A percentile compares a stretch with the other conserved stretches of the same genome.
These are phyloP conservation scores for Oasisia sp. DNA, from an alignment of 2,888 invertebrate species.

Conservation along the genomic window DNA sequence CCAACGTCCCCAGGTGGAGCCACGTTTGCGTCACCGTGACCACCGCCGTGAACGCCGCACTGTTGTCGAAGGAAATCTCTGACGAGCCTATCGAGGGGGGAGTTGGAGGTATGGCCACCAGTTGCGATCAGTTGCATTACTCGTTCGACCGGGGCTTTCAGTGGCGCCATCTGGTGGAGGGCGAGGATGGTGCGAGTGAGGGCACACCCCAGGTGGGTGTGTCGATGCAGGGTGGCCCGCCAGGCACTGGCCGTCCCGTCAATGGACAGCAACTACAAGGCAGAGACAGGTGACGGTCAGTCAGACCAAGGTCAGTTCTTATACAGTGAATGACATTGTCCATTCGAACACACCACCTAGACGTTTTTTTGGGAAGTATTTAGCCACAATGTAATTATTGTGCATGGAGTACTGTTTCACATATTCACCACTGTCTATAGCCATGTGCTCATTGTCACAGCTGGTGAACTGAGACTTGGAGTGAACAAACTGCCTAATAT, in stretches of 20 bases:
- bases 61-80: neutral
- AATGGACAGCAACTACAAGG: neutral
- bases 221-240: neutral
- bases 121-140: neutral
- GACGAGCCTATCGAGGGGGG: slow-evolving; percentile 4
- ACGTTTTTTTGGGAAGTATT: no score
- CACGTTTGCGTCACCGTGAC: neutral
- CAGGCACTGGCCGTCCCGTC: neutral
- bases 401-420: no score
- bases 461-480: no score
- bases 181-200: neutral
- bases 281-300: neutral
- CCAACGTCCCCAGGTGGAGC: neutral
- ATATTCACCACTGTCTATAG: no score
- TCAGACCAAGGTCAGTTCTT: no score
- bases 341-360: no score
- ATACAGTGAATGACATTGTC: no score
- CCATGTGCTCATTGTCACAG: no score
- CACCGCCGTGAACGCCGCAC: neutral
- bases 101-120: neutral
- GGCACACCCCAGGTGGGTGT: neutral
- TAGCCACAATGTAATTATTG: no score
- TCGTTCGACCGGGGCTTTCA: neutral
- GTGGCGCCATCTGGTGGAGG: neutral
- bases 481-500: no score